Base-by-base conservation (phyloP, 2,113 vertebrate species). In the Spea multiplicata region DNA sequence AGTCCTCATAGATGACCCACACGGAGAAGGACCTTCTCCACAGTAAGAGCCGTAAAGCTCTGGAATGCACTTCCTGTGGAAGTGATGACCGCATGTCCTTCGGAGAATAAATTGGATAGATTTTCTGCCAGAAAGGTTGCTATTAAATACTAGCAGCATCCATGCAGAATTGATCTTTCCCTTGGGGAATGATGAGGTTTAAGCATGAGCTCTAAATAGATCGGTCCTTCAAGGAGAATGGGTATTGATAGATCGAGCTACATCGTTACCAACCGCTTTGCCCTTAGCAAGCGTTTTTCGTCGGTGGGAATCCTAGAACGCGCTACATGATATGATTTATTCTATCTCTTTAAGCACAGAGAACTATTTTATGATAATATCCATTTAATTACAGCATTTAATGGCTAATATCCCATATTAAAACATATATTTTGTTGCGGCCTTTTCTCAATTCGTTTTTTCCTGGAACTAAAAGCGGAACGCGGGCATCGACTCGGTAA, bases 211-310 rank as follows among this genome's bases (percentile, higher is more conserved):
- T 73, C 61, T 0, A 0, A 85, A 46, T 16, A 0, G 57, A 16
- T 81, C 78, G 73, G 46, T 82, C 77, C 66, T 75, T 52, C 12
- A 48, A 71, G 73, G 74, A 81, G 13, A 81, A 78, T 6, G 46
- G 75, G 10, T 14, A 78, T 71, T 75, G 64, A 10, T 75, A 81
- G 73, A 30, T 75, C 81, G 76, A 68, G 16, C 7, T 65, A 0
- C 12, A 7, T 3, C 49, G 49, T 13, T 10, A 80, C 62, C 66
- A 70, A 52, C 13, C 44, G 50, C 82, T 59, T 73, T 80, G 59
- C 62, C 65, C 66, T 61, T 69, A 75, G 71, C 82, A 81, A 83
- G 61, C 1, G 0, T 10, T 82, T 76, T 75, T 57, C 16, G 44
- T 73, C 71, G 55, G 44, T 53, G 45, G 55, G 53, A 62, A 74